Percentiles rank a stretch among this genome's conserved stretches.
Conservation (phyloP, 2,888 invertebrate genomes). For the Lamellibrachia satsuma region DNA sequence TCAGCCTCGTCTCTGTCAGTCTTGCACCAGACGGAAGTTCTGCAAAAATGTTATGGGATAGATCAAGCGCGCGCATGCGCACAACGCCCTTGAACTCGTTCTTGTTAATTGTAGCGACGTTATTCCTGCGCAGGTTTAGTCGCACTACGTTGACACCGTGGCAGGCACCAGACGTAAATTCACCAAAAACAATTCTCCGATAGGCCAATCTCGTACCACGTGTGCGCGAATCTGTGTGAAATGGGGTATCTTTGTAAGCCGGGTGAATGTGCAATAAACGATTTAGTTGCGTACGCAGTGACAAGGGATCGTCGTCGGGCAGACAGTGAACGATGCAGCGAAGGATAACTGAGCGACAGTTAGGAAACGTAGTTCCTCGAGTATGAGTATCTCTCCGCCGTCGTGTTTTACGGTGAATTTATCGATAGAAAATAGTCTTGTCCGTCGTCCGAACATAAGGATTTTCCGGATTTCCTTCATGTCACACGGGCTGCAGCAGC, state of each 20-base stretch:
- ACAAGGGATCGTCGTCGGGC: slow-evolving; percentile 37
- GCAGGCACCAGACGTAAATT: slow-evolving; percentile 31
- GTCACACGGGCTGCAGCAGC: neutral
- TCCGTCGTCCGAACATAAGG: neutral
- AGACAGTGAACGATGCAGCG: slow-evolving; percentile 26
- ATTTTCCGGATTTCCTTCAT: neutral
- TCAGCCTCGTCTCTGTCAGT: slow-evolving; percentile 24
- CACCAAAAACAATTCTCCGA: slow-evolving; percentile 35
- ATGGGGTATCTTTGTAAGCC: slow-evolving; percentile 33
- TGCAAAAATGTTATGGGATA: slow-evolving; percentile 34
- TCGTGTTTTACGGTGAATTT: neutral
- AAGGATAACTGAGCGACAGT: neutral
- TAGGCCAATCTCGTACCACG: slow-evolving; percentile 36
- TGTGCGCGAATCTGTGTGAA: slow-evolving; percentile 32
- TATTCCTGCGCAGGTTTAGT: slow-evolving; percentile 35
- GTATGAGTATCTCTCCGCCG: neutral
- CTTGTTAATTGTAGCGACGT: slow-evolving; percentile 26
- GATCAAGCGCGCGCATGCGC: slow-evolving; percentile 32
- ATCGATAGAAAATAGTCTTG: neutral
- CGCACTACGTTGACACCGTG: slow-evolving; percentile 31
- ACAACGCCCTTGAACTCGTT: slow-evolving; percentile 33
- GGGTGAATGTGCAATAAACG: slow-evolving; percentile 36
- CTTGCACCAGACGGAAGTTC: slow-evolving; percentile 26
- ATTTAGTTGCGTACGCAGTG: slow-evolving; percentile 37
- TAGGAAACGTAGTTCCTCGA: neutral